These are phyloP conservation scores for Trematocara nigrifrons DNA, from an alignment of 2,113 vertebrate species.

Conservation along the genomic window DNA sequence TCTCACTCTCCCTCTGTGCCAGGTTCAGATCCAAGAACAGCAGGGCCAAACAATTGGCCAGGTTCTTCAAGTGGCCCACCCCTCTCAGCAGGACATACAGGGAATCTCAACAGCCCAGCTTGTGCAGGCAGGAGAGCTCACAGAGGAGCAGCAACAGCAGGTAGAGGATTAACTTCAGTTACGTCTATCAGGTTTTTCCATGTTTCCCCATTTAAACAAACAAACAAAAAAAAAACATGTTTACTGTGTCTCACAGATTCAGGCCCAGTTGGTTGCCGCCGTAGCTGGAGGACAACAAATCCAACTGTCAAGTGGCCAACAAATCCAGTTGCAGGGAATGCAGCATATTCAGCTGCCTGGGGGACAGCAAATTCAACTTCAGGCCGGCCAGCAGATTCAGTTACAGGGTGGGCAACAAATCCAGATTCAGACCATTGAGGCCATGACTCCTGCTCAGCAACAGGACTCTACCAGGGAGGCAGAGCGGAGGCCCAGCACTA, in stretches of 20 bases:
- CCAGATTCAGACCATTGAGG: conserved; percentile 93
- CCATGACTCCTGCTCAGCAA: conserved; percentile 84
- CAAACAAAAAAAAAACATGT: not conserved
- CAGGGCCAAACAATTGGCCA: conserved; percentile 80
- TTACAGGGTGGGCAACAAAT: conserved; percentile 84
- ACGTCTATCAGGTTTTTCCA: not conserved
- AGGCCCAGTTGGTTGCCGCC: conserved; percentile 91
- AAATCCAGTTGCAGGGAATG: conserved; percentile 59
- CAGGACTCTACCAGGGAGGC: conserved; percentile 86
- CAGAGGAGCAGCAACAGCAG: conserved; percentile 96
- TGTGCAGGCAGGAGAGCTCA: conserved; percentile 87
- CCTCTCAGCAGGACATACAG: conserved; percentile 85
- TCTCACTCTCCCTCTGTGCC: not conserved
- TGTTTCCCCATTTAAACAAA: not conserved
- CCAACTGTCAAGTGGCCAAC: conserved; percentile 54
- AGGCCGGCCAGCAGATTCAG: conserved; percentile 52
- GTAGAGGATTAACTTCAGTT: conserved; percentile 21
- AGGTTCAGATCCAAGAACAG: conserved; percentile 94
- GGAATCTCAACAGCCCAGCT: conserved; percentile 85
- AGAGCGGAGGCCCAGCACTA: conserved; percentile 79
- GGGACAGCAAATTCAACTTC: conserved; percentile 79
- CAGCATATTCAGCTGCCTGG: conserved; percentile 63
- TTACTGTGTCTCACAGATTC: conserved; percentile 70
- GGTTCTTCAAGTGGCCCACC: conserved; percentile 79
- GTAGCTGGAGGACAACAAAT: conserved; percentile 73